Evolutionary conservation across 2,113 vertebrate genomes (phyloP), one percentile per base, ranked within the genome.

Genomic region (Haplochromis vanheusdeni): DNA sequence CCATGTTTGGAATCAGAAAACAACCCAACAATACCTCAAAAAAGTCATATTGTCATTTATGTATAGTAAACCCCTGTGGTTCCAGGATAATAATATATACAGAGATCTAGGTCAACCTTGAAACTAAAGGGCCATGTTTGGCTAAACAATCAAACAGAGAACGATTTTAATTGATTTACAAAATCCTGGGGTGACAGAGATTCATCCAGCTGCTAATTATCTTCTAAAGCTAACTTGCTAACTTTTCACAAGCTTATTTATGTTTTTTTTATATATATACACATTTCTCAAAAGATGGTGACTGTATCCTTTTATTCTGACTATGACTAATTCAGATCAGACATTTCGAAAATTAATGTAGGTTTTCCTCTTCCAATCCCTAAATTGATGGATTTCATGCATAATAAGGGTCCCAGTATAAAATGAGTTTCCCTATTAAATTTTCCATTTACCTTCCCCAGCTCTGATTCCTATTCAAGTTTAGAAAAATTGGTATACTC

Each of bases 381-480:
- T 86, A 91, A 89, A 85, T 83, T 92, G 83, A 91, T 82, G 47
- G 62, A 85, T 90, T 94, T 87, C 8, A 62, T 40, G 80, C 73
- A 70, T 79, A 89, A 81, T 35, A 84, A 84, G 54, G 54, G 68
- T 85, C 79, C 79, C 73, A 47, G 93, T 90, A 83, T 81, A 88
- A 87, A 79, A 42, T 82, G 70, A 91, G 94, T 94, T 94, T 89
- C 77, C 87, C 83, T 87, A 92, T 93, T 89, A 77, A 86, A 80
- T 82, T 88, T 85, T 40, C 80, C 54, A 65, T 75, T 86, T 81
- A 79, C 73, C 65, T 81, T 86, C 37, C 58, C 82, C 51, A 85
- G 79, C 79, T 82, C 81, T 92, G 81, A 94, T 92, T 94, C 91
- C 86, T 89, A 91, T 94, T 92, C 85, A 95, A 88, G 92, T 93